These are phyloP conservation scores for Hydrocynus forskahlii DNA, from an alignment of 2,797 vertebrate species.

Conservation along the genomic window DNA sequence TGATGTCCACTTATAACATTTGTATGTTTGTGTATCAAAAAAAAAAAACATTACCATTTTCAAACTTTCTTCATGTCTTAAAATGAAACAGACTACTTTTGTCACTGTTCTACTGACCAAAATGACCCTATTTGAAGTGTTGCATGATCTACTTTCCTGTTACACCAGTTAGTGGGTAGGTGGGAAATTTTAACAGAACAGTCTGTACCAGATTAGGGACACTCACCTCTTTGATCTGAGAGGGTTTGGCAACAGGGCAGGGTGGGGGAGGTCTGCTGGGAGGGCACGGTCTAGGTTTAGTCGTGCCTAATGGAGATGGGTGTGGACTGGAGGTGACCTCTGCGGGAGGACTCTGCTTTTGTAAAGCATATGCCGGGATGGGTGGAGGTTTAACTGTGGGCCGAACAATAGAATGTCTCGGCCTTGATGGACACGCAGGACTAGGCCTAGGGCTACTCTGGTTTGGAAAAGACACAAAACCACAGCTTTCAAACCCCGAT, in stretches of 20 bases:
- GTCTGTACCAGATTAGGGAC: background rate
- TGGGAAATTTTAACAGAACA: background rate
- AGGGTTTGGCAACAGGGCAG: slow-evolving; percentile 75
- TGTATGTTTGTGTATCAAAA: background rate
- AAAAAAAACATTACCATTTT: background rate
- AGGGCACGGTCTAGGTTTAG: slow-evolving; percentile 68
- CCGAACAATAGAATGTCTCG: slow-evolving; percentile 61
- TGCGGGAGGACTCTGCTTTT: slow-evolving; percentile 33
- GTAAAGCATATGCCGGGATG: slow-evolving; percentile 58
- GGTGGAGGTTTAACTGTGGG: slow-evolving; percentile 74
- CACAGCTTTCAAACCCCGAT: background rate
- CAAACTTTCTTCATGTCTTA: background rate
- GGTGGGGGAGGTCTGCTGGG: slow-evolving; percentile 89
- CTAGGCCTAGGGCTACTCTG: slow-evolving; percentile 57
- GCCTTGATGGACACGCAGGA: slow-evolving; percentile 58
- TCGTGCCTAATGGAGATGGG: slow-evolving; percentile 9
- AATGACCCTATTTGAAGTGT: too few relatives aligned
- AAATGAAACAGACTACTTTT: background rate
- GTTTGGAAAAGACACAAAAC: slow-evolving; percentile 27
- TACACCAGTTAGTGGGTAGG: background rate
- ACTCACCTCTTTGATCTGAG: slow-evolving; percentile 81
- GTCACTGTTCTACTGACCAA: too few relatives aligned
- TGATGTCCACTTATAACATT: background rate
- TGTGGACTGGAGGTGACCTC: slow-evolving; percentile 17
- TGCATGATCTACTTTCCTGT: too few relatives aligned